phyloP scores from a whole-genome alignment of 2,113 vertebrate species.

The Aldabrachelys gigantea region DNA sequence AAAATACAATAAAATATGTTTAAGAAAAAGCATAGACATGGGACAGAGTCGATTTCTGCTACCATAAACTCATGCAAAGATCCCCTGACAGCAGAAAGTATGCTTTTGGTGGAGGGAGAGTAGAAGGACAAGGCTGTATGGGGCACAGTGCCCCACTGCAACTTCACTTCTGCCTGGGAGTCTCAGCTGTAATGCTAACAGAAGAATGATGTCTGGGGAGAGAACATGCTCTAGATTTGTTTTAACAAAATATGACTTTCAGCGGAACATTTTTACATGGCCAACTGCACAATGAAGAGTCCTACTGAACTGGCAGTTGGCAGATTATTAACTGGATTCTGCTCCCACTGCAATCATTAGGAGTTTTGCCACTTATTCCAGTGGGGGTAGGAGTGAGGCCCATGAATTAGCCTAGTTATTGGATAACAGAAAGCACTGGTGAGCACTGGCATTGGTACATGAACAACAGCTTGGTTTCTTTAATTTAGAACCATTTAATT shows the following conservation, averaged over 20 bases:
- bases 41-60: neutral
- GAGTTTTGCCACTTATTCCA: conserved; percentile 38
- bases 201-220: neutral
- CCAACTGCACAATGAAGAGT: conserved; percentile 32
- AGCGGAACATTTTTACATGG: neutral
- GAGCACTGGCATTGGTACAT: conserved; percentile 3
- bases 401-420: neutral
- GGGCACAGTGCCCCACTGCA: neutral
- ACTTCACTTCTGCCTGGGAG: neutral
- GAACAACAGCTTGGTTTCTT: conserved; percentile 24
- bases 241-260: neutral
- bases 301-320: conserved; percentile 36
- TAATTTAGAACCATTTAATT: conserved; percentile 26
- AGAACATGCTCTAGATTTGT: neutral
- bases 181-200: neutral
- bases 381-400: neutral
- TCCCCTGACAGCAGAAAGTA: neutral
- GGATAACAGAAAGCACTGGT: conserved; percentile 14
- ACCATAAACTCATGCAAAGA: neutral
- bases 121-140: neutral
- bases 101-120: neutral
- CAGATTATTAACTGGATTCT: conserved; percentile 19
- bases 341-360: neutral
- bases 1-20: neutral
- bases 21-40: neutral